Conservation (phyloP, 2,113 vertebrate genomes). For the Dasyurus viverrinus region DNA sequence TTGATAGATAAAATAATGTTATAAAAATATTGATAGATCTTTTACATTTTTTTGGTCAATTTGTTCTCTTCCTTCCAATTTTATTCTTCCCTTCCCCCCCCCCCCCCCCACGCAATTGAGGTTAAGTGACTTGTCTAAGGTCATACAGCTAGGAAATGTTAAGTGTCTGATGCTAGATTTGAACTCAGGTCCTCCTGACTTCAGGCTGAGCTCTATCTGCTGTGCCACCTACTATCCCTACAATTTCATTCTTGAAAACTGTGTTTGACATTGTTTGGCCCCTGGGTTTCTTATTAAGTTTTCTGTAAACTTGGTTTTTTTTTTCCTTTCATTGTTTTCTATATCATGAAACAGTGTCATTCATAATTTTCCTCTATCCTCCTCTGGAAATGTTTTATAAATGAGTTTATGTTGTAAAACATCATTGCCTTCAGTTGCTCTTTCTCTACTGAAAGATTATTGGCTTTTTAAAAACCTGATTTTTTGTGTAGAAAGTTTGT, state of each 20-base stretch:
- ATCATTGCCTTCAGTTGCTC: neutral
- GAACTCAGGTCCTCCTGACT: too few relatives aligned
- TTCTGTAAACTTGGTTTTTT: neutral
- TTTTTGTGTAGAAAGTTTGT: neutral
- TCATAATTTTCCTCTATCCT: neutral
- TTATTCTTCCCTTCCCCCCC: too few relatives aligned
- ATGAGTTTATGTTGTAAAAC: neutral
- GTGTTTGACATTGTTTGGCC: neutral
- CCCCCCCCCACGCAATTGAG: too few relatives aligned
- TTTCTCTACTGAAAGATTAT: neutral
- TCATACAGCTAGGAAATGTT: too few relatives aligned
- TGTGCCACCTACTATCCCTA: too few relatives aligned
- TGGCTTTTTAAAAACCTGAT: neutral
- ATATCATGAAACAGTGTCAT: neutral
- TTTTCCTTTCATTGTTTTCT: neutral
- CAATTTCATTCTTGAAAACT: neutral
- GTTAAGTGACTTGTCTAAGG: too few relatives aligned
- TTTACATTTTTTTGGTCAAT: neutral
- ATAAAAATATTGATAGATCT: neutral
- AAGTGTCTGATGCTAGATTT: too few relatives aligned
- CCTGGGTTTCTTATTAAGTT: neutral
- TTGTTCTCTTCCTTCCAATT: neutral
- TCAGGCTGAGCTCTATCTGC: too few relatives aligned
- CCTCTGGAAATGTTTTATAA: neutral
- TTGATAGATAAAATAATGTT: neutral